phyloP scores from a whole-genome alignment of 2,888 invertebrate species.

The Lapara coniferarum region DNA sequence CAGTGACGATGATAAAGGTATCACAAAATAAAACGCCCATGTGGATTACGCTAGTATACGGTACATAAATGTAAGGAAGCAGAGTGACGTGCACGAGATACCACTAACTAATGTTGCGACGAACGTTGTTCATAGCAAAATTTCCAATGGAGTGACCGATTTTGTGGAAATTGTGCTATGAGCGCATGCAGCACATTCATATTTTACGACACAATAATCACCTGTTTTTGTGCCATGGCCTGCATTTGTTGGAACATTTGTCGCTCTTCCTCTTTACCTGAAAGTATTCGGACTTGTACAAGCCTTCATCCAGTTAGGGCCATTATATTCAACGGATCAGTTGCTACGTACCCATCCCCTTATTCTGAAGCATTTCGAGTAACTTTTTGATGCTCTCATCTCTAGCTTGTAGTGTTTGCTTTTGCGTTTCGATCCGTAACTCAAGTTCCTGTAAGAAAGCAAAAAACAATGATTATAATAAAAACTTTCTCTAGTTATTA shows the following conservation, averaged over 20 bases:
- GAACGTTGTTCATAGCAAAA: constrained; percentile 47
- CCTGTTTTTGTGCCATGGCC: constrained; percentile 98
- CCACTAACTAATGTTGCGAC: constrained; percentile 52
- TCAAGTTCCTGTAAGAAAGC: constrained; percentile 91
- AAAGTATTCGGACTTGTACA: constrained; percentile 67
- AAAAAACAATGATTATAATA: too few relatives aligned
- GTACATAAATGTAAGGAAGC: constrained; percentile 57
- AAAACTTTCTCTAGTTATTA: too few relatives aligned
- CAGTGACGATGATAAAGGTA: constrained; percentile 82
- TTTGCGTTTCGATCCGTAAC: constrained; percentile 98
- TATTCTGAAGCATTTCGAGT: constrained; percentile 98
- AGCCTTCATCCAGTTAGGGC: constrained; percentile 50
- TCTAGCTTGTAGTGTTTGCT: constrained; percentile 97
- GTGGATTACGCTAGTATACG: constrained; percentile 63
- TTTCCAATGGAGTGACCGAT: constrained; percentile 46
- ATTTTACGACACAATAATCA: constrained; percentile 72
- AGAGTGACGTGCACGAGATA: constrained; percentile 71
- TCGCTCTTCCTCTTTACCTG: constrained; percentile 97
- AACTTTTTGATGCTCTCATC: constrained; percentile 99
- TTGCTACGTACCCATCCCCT: constrained; percentile 93
- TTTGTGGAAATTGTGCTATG: constrained; percentile 52
- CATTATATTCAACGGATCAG: constrained; percentile 33
- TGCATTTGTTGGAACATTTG: constrained; percentile 99
- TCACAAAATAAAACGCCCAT: constrained; percentile 84
- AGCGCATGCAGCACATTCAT: constrained; percentile 54